Evolutionary conservation across 2,113 vertebrate genomes (phyloP).

Genomic region (Elanus axillaris): DNA sequence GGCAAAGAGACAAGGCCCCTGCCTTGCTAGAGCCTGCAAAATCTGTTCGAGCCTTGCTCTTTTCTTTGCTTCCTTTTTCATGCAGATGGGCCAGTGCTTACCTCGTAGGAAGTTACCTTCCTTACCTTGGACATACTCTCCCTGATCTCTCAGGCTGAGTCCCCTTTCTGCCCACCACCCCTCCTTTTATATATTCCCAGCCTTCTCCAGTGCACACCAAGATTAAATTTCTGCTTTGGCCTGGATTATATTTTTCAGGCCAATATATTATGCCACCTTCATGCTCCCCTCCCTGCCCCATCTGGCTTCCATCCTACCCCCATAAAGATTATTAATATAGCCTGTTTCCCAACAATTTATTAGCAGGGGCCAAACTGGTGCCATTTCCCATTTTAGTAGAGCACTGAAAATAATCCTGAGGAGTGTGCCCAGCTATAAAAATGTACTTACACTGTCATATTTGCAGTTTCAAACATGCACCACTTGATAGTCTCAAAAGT

Average conservation of each 20-base stretch:
- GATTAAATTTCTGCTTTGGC: slow-evolving; percentile 32
- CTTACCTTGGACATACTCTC: not conserved
- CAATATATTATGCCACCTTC: slow-evolving; percentile 42
- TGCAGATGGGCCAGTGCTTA: not conserved
- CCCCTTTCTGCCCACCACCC: not conserved
- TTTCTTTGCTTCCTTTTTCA: not conserved
- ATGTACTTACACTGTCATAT: slow-evolving; percentile 68
- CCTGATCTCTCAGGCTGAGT: not conserved
- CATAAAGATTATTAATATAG: slow-evolving; percentile 68
- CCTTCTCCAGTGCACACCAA: not conserved
- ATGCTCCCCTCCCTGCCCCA: not conserved
- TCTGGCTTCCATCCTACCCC: slow-evolving; percentile 31
- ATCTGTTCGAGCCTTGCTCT: not conserved
- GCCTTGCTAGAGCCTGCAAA: not conserved
- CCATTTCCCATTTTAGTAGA: slow-evolving; percentile 64
- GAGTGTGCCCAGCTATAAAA: slow-evolving; percentile 68
- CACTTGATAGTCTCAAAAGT: slow-evolving; percentile 72
- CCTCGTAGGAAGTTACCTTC: not conserved
- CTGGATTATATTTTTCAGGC: slow-evolving; percentile 42
- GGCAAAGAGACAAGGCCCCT: not conserved
- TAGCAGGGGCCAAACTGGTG: slow-evolving; percentile 60
- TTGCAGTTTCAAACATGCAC: slow-evolving; percentile 61
- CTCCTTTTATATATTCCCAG: not conserved
- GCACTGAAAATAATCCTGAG: slow-evolving; percentile 63
- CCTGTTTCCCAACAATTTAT: slow-evolving; percentile 56